A percentile compares a stretch with the other conserved stretches of the same genome.
Conservation (phyloP, 2,113 vertebrate genomes). For the Muntiacus reevesi region DNA sequence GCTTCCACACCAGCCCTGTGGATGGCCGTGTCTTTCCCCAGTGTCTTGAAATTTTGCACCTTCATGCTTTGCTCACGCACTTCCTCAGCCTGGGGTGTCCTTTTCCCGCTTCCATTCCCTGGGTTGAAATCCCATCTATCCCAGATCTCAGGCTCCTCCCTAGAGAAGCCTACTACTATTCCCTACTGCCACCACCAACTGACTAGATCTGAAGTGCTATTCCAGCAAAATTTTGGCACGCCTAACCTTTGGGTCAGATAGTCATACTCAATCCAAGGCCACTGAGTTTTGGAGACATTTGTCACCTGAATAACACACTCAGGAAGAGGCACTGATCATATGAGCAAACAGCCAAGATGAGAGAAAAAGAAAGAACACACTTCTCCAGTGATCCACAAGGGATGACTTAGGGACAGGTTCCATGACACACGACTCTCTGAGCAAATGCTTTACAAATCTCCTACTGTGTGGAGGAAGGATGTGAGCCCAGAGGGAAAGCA, state of each 20-base stretch:
- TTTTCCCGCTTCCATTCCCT: not conserved
- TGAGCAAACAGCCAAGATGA: not conserved
- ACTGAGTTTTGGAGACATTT: not conserved
- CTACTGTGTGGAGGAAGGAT: not conserved
- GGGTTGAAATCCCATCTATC: not conserved
- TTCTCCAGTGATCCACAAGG: not conserved
- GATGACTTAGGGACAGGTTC: not conserved
- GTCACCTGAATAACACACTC: too few species aligned
- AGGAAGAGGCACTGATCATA: not conserved
- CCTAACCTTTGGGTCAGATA: not conserved
- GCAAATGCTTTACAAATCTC: not conserved
- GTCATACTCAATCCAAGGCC: not conserved
- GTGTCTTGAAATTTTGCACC: not conserved
- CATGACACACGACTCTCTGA: not conserved
- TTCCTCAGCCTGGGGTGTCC: not conserved
- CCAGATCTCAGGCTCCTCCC: not conserved
- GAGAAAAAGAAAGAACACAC: not conserved
- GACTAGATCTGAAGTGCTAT: not conserved
- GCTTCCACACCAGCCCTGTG: not conserved
- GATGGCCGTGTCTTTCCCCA: fast-evolving
- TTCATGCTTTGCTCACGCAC: not conserved
- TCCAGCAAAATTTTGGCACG: not conserved
- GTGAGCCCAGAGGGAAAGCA: not conserved
- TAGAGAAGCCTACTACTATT: not conserved
- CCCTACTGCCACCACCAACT: not conserved